A percentile compares a stretch with the other conserved stretches of the same genome.
Conservation (phyloP, 2,113 vertebrate genomes). For the Pristiophorus japonicus region DNA sequence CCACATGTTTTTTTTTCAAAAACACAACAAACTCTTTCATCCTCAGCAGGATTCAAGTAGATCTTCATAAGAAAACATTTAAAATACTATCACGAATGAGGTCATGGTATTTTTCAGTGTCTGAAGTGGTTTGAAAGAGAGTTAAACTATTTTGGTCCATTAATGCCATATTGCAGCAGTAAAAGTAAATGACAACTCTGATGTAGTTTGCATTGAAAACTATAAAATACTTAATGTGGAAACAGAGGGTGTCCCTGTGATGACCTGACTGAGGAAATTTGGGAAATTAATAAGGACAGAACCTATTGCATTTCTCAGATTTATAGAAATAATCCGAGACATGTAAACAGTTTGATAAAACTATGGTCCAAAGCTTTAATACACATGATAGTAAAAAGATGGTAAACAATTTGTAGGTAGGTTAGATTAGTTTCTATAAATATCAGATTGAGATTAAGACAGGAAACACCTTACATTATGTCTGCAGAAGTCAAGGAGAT, state of each 20-base stretch:
- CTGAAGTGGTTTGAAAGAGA: slow-evolving; percentile 4
- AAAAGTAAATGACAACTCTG: not conserved
- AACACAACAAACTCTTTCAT: slow-evolving; percentile 13
- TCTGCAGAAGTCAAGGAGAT: not conserved
- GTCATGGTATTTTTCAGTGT: not conserved
- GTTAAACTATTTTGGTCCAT: not conserved
- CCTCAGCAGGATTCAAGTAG: not conserved
- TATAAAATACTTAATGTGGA: not conserved
- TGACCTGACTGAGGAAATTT: not conserved
- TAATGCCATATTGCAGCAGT: not conserved
- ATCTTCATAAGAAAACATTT: not conserved
- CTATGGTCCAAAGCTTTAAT: not conserved
- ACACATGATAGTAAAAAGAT: not conserved
- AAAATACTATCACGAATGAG: not conserved
- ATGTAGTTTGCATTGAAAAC: not conserved
- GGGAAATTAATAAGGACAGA: not conserved
- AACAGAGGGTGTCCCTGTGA: not conserved
- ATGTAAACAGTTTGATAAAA: not conserved
- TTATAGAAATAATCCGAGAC: not conserved
- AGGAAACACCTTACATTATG: too few species aligned
- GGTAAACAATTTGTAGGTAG: not conserved
- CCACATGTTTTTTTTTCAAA: slow-evolving; percentile 27
- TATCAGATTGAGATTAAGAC: not conserved
- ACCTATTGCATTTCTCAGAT: not conserved
- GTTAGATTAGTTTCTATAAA: not conserved